phyloP scores from a whole-genome alignment of 2,113 vertebrate genomes.

The Prietella phreatophila region DNA sequence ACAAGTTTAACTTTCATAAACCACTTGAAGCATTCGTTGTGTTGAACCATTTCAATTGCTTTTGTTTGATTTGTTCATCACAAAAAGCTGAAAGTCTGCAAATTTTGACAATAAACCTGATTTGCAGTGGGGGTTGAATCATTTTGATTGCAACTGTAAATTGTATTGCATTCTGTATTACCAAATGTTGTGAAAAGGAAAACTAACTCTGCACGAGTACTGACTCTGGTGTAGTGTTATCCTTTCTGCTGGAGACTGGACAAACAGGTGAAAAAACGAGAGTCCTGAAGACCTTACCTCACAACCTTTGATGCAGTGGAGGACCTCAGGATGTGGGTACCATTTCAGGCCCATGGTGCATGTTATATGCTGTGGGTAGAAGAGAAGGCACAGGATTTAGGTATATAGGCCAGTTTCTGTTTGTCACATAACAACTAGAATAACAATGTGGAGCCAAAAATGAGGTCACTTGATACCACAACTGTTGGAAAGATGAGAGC shows the following conservation, averaged over 20 bases:
- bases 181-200: not conserved
- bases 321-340: conserved; percentile 88
- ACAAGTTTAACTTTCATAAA: no score
- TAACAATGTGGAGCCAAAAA: not conserved
- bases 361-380: conserved; percentile 80
- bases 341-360: conserved; percentile 93
- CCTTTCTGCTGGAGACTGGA: not conserved
- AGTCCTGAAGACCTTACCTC: conserved; percentile 78
- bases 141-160: not conserved
- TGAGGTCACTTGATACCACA: not conserved
- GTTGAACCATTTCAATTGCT: no score
- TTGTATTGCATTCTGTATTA: not conserved
- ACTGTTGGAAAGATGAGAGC: not conserved
- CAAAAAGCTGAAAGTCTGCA: no score
- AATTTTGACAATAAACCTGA: no score
- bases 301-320: conserved; percentile 95
- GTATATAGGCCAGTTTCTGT: not conserved
- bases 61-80: no score
- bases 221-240: not conserved
- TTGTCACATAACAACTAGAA: not conserved
- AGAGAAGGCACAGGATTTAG: conserved; percentile 10
- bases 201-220: not conserved
- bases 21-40: no score
- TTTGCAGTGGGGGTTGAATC: no score
- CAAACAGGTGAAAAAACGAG: not conserved